Evolutionary conservation across 2,888 invertebrate genomes (phyloP).

Genomic region (Chrysolina oricalcia): DNA sequence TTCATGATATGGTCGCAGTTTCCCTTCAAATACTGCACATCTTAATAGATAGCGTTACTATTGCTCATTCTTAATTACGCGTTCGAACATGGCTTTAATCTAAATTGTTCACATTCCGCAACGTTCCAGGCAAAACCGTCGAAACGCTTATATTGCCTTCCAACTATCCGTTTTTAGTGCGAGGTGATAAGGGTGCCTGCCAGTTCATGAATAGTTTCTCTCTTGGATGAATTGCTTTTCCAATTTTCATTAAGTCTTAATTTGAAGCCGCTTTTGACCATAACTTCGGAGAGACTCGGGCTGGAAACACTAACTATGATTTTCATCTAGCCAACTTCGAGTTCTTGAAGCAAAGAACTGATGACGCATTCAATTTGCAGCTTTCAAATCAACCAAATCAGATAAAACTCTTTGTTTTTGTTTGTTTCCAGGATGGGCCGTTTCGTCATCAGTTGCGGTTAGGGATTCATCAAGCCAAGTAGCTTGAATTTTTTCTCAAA

Average conservation of each 20-base stretch:
- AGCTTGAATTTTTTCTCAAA: too few species aligned
- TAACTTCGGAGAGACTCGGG: slow-evolving; percentile 38
- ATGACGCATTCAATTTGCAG: not conserved
- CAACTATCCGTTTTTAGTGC: slow-evolving; percentile 54
- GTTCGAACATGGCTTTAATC: slow-evolving; percentile 68
- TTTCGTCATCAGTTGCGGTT: too few species aligned
- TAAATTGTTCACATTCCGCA: slow-evolving; percentile 68
- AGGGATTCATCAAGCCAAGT: too few species aligned
- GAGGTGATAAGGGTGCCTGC: slow-evolving; percentile 39
- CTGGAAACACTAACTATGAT: slow-evolving; percentile 38
- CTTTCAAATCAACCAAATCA: too few species aligned
- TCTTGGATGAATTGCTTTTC: slow-evolving; percentile 57
- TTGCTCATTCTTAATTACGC: slow-evolving; percentile 58
- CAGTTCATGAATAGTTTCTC: slow-evolving; percentile 55
- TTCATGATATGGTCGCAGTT: not conserved
- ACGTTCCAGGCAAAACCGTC: slow-evolving; percentile 65
- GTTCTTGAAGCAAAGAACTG: slow-evolving; percentile 16
- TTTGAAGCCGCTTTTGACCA: slow-evolving; percentile 53
- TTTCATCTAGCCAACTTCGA: slow-evolving; percentile 27
- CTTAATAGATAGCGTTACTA: slow-evolving; percentile 58
- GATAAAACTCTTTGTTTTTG: too few species aligned
- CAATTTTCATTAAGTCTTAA: slow-evolving; percentile 58
- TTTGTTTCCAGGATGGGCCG: too few species aligned
- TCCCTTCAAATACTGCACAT: not conserved
- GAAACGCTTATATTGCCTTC: slow-evolving; percentile 64